A percentile compares a stretch with the other conserved stretches of the same genome.
These are phyloP conservation scores for Drosophila incognita DNA, from an alignment of 2,888 invertebrate genomes.

Conservation along the genomic window DNA sequence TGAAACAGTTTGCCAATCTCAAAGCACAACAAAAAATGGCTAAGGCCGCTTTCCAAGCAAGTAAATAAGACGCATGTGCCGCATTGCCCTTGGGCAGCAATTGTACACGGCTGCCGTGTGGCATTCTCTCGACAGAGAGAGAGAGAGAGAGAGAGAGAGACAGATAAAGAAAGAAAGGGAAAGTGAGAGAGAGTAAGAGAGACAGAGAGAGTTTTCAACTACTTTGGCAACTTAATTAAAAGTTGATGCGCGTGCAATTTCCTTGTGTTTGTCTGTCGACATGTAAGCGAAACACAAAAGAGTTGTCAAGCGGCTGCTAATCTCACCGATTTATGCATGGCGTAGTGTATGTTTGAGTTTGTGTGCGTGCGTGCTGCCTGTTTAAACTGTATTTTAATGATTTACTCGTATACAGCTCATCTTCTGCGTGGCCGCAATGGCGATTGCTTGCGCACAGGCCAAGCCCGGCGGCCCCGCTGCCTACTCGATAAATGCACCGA, in stretches of 20 bases:
- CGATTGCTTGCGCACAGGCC: constrained; percentile 82
- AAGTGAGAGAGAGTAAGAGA: not conserved
- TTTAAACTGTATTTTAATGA: not conserved
- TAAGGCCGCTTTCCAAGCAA: constrained; percentile 8
- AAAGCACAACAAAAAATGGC: constrained; percentile 11
- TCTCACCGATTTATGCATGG: constrained; percentile 30
- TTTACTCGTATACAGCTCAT: constrained; percentile 68
- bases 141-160: not conserved
- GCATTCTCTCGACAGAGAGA: not conserved
- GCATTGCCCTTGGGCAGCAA: constrained; percentile 25
- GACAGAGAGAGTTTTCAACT: constrained; percentile 30
- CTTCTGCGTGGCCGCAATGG: constrained; percentile 81
- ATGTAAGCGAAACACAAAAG: constrained; percentile 55
- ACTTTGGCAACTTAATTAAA: constrained; percentile 77
- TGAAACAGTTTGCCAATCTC: not conserved
- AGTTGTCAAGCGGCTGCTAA: constrained; percentile 26
- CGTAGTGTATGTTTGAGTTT: not conserved
- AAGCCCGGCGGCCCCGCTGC: constrained; percentile 84
- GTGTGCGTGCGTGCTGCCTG: not conserved
- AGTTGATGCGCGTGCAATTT: constrained; percentile 73
- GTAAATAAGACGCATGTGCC: constrained; percentile 46
- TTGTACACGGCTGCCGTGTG: not conserved
- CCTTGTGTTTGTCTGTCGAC: constrained; percentile 47
- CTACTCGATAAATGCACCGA: constrained; percentile 84
- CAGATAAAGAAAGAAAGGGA: not conserved